Conservation (phyloP, 1,140 invertebrate species). For the Eupristina koningsbergeri region DNA sequence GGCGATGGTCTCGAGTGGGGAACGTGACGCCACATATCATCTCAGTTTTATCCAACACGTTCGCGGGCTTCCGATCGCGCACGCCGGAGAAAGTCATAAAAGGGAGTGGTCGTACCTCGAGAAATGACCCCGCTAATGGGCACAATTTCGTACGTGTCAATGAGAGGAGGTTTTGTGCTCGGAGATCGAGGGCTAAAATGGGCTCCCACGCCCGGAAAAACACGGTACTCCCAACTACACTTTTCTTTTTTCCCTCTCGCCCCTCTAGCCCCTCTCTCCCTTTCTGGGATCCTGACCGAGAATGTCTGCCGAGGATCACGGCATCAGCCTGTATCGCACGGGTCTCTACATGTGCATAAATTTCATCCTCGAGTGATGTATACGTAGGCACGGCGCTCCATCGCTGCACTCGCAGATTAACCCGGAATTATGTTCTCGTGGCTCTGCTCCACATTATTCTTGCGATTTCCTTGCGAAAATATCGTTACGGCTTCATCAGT, state of each 20-base stretch:
- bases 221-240: neutral
- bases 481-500: slow-evolving; percentile 49
- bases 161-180: slow-evolving; percentile 36
- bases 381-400: neutral
- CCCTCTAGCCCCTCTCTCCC: neutral
- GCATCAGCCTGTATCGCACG: neutral
- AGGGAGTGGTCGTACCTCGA: slow-evolving; percentile 14
- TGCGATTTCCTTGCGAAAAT: slow-evolving; percentile 31
- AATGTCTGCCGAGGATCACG: slow-evolving; percentile 41
- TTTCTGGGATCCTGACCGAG: slow-evolving; percentile 23
- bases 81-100: neutral
- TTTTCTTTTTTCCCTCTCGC: neutral
- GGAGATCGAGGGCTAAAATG: slow-evolving; percentile 11
- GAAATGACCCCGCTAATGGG: slow-evolving; percentile 41
- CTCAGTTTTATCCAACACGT: neutral
- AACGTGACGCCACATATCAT: slow-evolving; percentile 29
- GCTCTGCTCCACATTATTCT: neutral
- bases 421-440: slow-evolving; percentile 34
- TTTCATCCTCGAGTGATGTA: slow-evolving; percentile 24
- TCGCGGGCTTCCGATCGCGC: neutral
- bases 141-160: slow-evolving; percentile 26
- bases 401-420: slow-evolving; percentile 25
- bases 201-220: slow-evolving; percentile 14
- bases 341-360: slow-evolving; percentile 17
- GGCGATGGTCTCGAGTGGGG: neutral